Conservation (phyloP, 2,797 vertebrate species). For the Arremon brunneinucha region DNA sequence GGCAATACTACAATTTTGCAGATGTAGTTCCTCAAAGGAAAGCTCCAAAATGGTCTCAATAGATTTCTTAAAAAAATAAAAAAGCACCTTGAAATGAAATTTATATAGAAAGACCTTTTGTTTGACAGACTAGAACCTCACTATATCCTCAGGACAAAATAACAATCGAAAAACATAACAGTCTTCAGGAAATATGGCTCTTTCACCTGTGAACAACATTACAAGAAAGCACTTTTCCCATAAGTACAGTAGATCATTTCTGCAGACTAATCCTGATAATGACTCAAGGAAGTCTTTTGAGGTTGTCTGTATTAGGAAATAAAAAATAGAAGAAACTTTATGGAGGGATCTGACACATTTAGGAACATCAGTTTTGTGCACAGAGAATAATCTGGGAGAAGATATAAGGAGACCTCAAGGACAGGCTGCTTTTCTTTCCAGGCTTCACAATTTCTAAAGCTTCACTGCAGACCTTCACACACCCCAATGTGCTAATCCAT, state of each 20-base stretch:
- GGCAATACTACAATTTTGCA: neutral
- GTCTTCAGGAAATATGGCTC: neutral
- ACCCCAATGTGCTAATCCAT: neutral
- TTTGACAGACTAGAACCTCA: neutral
- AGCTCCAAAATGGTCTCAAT: neutral
- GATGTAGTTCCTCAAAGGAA: neutral
- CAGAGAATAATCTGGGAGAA: neutral
- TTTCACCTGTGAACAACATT: neutral
- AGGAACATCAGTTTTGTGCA: neutral
- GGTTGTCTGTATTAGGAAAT: neutral
- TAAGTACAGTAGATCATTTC: neutral
- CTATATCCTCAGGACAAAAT: neutral
- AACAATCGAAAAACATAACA: neutral
- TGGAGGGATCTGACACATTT: neutral
- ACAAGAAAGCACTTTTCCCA: neutral
- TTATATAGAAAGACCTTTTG: neutral
- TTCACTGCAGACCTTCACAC: neutral
- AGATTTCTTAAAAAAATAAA: neutral
- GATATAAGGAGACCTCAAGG: neutral
- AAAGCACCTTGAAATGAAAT: neutral
- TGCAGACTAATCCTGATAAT: neutral
- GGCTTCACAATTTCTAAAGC: neutral
- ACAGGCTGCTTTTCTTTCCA: neutral
- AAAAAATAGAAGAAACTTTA: neutral
- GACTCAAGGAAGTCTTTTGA: neutral